These are phyloP conservation scores for Nematolebias whitei DNA, from an alignment of 2,113 vertebrate genomes.

Conservation along the genomic window DNA sequence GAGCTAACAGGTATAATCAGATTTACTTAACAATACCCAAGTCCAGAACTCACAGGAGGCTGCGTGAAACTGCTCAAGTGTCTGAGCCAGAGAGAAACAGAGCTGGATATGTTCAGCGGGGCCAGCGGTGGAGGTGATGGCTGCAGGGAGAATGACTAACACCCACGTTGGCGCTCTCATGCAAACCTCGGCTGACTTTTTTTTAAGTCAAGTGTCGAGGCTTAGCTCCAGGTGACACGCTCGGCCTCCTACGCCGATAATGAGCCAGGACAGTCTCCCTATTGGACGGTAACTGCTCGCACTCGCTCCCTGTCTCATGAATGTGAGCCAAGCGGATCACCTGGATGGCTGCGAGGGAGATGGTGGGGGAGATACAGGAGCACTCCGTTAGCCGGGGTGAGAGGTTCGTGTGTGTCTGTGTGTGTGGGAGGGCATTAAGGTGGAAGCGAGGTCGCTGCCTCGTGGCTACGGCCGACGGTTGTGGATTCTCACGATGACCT, in stretches of 20 bases:
- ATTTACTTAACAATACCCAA: slow-evolving; percentile 64
- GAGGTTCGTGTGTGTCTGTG: slow-evolving; percentile 42
- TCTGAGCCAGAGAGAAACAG: slow-evolving; percentile 39
- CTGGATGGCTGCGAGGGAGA: slow-evolving; percentile 81
- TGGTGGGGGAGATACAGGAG: slow-evolving; percentile 41
- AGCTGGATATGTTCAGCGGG: slow-evolving; percentile 29
- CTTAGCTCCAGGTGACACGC: slow-evolving; percentile 75
- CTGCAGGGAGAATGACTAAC: slow-evolving; percentile 70
- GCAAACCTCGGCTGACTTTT: slow-evolving; percentile 78
- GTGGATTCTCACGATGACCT: slow-evolving; percentile 70
- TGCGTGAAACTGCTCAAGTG: slow-evolving; percentile 41
- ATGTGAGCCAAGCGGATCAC: slow-evolving; percentile 81
- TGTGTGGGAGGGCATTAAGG: slow-evolving; percentile 76
- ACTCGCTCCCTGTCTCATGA: slow-evolving; percentile 76
- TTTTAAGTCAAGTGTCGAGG: slow-evolving; percentile 68
- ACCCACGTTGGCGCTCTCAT: slow-evolving; percentile 64
- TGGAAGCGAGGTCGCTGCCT: slow-evolving; percentile 84
- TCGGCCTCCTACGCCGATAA: slow-evolving; percentile 80
- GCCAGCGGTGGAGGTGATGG: slow-evolving; percentile 65
- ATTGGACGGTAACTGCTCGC: slow-evolving; percentile 77
- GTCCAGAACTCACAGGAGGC: slow-evolving; percentile 48
- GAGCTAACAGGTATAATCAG: slow-evolving; percentile 63
- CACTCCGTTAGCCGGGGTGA: slow-evolving; percentile 31
- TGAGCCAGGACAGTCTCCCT: slow-evolving; percentile 79
- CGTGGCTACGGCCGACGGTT: slow-evolving; percentile 68